phyloP scores from a whole-genome alignment of 1,140 invertebrate genomes.

The Myzus persicae region DNA sequence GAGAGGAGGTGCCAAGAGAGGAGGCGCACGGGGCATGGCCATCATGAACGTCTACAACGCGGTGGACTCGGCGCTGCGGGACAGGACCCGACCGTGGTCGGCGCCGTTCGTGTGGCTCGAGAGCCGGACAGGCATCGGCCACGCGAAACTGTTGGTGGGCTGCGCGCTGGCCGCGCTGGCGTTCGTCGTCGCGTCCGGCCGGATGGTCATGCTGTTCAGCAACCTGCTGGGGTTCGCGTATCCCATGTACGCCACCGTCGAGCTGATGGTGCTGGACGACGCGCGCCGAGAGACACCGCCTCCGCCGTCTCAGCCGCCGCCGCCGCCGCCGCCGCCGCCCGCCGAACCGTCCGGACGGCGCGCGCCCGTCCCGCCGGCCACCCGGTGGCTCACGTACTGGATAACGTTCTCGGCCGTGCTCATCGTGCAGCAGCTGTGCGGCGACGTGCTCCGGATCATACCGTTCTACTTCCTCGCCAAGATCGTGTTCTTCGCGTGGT shows the following conservation, averaged over 20 bases:
- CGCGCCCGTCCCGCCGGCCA: not conserved
- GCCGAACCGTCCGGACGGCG: too few species aligned
- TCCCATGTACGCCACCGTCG: not conserved
- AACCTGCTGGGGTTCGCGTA: not conserved
- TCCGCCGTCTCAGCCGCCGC: too few species aligned
- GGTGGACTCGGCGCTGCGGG: not conserved
- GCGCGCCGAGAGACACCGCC: not conserved
- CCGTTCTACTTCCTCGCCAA: not conserved
- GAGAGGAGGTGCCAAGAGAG: not conserved
- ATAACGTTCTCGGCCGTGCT: not conserved
- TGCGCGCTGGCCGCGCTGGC: not conserved
- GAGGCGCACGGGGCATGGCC: too few species aligned
- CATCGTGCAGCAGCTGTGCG: not conserved
- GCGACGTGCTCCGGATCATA: not conserved
- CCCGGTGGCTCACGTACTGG: not conserved
- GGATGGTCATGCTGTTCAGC: not conserved
- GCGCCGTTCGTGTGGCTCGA: not conserved
- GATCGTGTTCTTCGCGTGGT: not conserved
- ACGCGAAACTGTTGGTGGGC: not conserved
- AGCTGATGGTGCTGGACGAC: not conserved
- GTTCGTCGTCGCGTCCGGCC: not conserved
- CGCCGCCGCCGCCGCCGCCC: too few species aligned
- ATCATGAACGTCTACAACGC: not conserved
- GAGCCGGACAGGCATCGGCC: not conserved
- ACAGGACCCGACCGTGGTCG: not conserved